These are phyloP conservation scores for Aegithalos caudatus DNA, from an alignment of 2,113 vertebrate genomes.

Conservation along the genomic window DNA sequence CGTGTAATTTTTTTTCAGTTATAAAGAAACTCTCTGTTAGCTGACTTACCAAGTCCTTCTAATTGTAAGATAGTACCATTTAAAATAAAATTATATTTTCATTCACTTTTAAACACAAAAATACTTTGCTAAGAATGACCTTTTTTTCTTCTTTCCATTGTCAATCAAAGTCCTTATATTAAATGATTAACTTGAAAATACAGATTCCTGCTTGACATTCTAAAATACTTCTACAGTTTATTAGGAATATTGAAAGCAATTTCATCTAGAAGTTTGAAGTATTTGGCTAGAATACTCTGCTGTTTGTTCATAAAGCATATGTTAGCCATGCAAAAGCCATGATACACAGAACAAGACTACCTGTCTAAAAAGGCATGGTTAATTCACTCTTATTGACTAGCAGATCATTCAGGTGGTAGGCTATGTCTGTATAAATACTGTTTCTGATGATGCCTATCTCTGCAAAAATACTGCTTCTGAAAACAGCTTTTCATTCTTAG, in stretches of 20 bases:
- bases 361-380: neutral
- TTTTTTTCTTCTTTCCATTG: neutral
- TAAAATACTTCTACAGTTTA: neutral
- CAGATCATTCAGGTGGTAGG: neutral
- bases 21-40: neutral
- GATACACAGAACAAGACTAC: neutral
- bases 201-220: neutral
- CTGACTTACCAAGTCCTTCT: neutral
- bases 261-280: neutral
- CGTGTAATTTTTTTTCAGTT: neutral
- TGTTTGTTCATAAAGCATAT: neutral
- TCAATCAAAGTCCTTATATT: neutral
- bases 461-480: neutral
- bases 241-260: neutral
- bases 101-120: neutral
- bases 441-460: neutral
- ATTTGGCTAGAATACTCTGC: neutral
- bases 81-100: neutral
- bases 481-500: neutral
- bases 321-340: constrained; percentile 32
- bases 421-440: neutral
- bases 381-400: neutral
- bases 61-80: neutral
- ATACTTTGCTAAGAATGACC: neutral
- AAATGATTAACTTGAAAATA: neutral